Conservation (phyloP, 1,140 invertebrate species). For the Nautilus pompilius region DNA sequence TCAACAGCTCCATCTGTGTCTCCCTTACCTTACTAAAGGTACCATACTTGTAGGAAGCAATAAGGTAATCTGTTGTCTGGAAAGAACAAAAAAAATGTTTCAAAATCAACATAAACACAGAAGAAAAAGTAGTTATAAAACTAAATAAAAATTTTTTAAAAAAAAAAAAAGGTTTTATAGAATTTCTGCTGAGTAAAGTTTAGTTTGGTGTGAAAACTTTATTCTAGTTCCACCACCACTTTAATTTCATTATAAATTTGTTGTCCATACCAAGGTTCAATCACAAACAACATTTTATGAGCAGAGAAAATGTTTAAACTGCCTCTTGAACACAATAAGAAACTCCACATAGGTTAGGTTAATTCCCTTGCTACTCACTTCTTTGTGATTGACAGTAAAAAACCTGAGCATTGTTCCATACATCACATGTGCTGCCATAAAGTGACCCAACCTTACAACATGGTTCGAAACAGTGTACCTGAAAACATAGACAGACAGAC, state of each 20-base stretch:
- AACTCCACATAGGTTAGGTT: too few species aligned
- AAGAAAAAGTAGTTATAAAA: neutral
- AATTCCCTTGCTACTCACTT: slow-evolving; percentile 61
- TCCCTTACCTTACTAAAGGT: slow-evolving; percentile 75
- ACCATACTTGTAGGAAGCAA: slow-evolving; percentile 89
- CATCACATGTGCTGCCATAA: slow-evolving; percentile 63
- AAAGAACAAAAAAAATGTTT: slow-evolving; percentile 41
- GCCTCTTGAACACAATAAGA: too few species aligned
- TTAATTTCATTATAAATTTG: neutral
- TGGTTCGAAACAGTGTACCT: slow-evolving; percentile 76
- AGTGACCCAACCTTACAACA: slow-evolving; percentile 68
- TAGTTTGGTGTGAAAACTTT: too few species aligned
- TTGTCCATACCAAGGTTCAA: neutral
- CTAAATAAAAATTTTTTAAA: neutral
- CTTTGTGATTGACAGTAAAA: slow-evolving; percentile 82
- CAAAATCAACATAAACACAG: neutral
- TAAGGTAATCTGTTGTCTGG: slow-evolving; percentile 85
- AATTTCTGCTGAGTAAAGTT: too few species aligned
- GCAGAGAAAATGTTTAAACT: too few species aligned
- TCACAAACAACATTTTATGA: too few species aligned
- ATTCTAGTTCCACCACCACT: neutral
- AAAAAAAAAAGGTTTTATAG: neutral
- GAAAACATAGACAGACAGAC: slow-evolving; percentile 6
- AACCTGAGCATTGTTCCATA: slow-evolving; percentile 76
- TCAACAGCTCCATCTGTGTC: too few species aligned